phyloP scores from a whole-genome alignment of 2,888 invertebrate species.

The Ichneumoninae sp. region DNA sequence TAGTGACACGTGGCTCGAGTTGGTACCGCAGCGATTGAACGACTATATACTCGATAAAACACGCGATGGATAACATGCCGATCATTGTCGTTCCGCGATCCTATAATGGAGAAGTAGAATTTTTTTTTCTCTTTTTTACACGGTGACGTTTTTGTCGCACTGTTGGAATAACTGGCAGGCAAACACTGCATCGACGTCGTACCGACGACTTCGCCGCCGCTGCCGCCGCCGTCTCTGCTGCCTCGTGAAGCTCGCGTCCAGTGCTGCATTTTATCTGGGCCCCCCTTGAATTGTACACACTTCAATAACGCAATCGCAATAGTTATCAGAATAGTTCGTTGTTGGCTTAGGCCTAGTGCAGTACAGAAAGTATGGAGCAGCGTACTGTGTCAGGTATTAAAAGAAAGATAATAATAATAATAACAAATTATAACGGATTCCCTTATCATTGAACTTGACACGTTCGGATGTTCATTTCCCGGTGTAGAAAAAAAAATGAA shows the following conservation, averaged over 20 bases:
- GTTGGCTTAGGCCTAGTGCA: constrained; percentile 73
- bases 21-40: not conserved
- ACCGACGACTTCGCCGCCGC: constrained; percentile 29
- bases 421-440: not conserved
- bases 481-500: not conserved
- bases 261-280: constrained; percentile 67
- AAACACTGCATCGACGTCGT: not conserved
- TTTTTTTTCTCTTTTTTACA: constrained; percentile 13
- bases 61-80: not conserved
- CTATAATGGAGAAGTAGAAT: not conserved
- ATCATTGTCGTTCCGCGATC: constrained; percentile 15
- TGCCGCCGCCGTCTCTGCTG: constrained; percentile 13
- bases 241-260: constrained; percentile 25
- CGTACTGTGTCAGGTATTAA: constrained; percentile 72
- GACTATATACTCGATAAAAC: not conserved
- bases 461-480: not conserved
- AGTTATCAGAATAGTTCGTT: constrained; percentile 71
- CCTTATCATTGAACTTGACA: constrained; percentile 30
- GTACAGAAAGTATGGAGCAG: constrained; percentile 71
- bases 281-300: constrained; percentile 65
- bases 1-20: not conserved
- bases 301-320: constrained; percentile 69
- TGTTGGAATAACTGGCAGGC: constrained; percentile 16
- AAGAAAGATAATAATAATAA: not conserved
- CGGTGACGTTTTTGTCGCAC: constrained; percentile 3